Evolutionary conservation across 2,113 vertebrate species (phyloP).

Genomic region (Eptatretus burgeri): DNA sequence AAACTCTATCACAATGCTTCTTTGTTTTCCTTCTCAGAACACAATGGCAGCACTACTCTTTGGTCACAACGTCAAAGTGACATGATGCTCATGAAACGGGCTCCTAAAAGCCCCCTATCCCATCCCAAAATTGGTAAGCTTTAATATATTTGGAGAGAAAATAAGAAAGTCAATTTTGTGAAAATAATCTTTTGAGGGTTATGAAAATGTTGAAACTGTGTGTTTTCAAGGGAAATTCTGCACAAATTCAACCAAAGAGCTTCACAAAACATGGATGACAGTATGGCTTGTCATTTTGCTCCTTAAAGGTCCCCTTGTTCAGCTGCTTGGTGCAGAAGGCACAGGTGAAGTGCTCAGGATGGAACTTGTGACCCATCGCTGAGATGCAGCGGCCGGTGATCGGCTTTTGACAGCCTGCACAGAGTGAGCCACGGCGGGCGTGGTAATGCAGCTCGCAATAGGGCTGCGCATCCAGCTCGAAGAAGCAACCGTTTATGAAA

Average conservation of each 20-base stretch:
- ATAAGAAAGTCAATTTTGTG: too few species aligned
- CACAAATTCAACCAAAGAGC: conserved; percentile 23
- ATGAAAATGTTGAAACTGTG: too few species aligned
- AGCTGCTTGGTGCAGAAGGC: conserved; percentile 57
- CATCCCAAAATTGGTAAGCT: too few species aligned
- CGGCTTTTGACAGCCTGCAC: conserved; percentile 49
- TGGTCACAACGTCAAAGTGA: too few species aligned
- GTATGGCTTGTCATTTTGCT: conserved; percentile 57
- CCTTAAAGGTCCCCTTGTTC: conserved; percentile 66
- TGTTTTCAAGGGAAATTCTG: too few species aligned
- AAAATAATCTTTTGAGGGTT: too few species aligned
- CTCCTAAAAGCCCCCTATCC: too few species aligned
- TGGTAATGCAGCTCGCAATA: conserved; percentile 64
- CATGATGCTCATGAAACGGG: too few species aligned
- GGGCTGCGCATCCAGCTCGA: conserved; percentile 47
- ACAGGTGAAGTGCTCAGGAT: conserved; percentile 61
- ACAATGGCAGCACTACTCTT: too few species aligned
- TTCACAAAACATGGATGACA: conserved; percentile 67
- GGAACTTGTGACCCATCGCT: conserved; percentile 56
- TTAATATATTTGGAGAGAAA: too few species aligned
- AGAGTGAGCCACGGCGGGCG: conserved; percentile 41
- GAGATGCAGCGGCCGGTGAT: conserved; percentile 61
- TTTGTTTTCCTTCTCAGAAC: too few species aligned
- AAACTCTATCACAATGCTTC: too few species aligned
- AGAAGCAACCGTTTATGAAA: conserved; percentile 58